phyloP scores from a whole-genome alignment of 2,888 invertebrate genomes.

The Acleris laterana region DNA sequence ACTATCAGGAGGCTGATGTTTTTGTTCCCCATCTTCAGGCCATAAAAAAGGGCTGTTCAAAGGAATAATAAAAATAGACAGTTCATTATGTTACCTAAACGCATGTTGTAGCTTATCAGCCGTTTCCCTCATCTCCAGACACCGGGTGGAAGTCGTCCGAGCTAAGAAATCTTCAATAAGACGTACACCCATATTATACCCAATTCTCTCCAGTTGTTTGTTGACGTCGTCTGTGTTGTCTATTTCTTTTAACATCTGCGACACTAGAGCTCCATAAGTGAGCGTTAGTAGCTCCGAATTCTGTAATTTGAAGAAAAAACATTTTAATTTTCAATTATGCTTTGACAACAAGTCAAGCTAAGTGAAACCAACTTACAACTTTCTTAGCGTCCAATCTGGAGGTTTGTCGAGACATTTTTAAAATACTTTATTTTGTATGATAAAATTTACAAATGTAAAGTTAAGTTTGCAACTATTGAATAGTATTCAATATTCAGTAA shows the following conservation, averaged over 20 bases:
- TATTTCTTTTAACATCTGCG: slow-evolving; percentile 97
- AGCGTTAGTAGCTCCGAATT: slow-evolving; percentile 98
- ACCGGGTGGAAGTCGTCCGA: slow-evolving; percentile 93
- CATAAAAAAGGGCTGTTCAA: no score
- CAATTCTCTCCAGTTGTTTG: slow-evolving; percentile 96
- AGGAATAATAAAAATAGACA: no score
- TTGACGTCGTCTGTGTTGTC: slow-evolving; percentile 99
- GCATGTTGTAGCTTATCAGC: slow-evolving; percentile 96
- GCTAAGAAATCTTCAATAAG: slow-evolving; percentile 99
- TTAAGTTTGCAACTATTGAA: no score
- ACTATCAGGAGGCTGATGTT: no score
- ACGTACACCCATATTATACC: slow-evolving; percentile 99
- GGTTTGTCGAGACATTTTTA: slow-evolving; percentile 87
- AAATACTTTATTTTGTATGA: not conserved
- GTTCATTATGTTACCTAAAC: slow-evolving; percentile 74
- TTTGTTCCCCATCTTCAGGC: no score
- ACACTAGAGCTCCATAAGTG: slow-evolving; percentile 98
- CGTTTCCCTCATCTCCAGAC: slow-evolving; percentile 97
- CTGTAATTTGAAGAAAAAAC: slow-evolving; percentile 75
- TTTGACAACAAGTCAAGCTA: no score
- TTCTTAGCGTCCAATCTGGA: slow-evolving; percentile 90
- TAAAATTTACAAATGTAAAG: not conserved
- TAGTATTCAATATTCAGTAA: no score
- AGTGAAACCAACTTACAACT: slow-evolving; percentile 84
- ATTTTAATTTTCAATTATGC: not conserved